phyloP scores from a whole-genome alignment of 2,888 invertebrate species.

The Prenolepis imparis region DNA sequence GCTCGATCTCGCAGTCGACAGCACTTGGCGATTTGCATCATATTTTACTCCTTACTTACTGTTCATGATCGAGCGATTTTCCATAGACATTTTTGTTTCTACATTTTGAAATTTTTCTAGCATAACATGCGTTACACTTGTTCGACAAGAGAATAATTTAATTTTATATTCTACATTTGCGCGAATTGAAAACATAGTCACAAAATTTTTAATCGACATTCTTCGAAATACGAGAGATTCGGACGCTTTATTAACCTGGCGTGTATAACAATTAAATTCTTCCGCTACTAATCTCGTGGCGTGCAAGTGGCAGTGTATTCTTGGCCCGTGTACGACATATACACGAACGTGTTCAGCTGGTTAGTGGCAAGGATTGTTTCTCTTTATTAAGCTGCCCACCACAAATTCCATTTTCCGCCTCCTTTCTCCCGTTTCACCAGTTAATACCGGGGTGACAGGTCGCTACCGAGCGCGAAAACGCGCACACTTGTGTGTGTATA shows the following conservation, averaged over 20 bases:
- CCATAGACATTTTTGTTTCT: slow-evolving; percentile 13
- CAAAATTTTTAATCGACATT: neutral
- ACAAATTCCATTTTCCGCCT: slow-evolving; percentile 62
- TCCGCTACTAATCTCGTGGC: slow-evolving; percentile 1
- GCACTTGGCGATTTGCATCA: slow-evolving; percentile 25
- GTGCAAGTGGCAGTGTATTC: slow-evolving; percentile 40
- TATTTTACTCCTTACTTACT: slow-evolving; percentile 20
- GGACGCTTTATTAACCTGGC: neutral
- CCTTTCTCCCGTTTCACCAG: slow-evolving; percentile 47
- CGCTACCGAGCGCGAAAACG: slow-evolving; percentile 54
- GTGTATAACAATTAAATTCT: slow-evolving; percentile 20
- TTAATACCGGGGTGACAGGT: slow-evolving; percentile 53
- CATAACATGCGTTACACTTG: neutral
- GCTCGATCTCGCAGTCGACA: slow-evolving; percentile 59
- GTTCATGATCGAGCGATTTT: slow-evolving; percentile 26
- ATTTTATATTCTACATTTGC: neutral
- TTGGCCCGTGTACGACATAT: slow-evolving; percentile 1
- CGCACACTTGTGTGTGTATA: slow-evolving; percentile 56
- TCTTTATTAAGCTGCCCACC: slow-evolving; percentile 71
- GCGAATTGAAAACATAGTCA: neutral
- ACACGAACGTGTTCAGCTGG: slow-evolving; percentile 34
- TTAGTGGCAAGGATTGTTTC: slow-evolving; percentile 57
- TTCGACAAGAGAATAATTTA: neutral
- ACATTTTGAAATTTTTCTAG: neutral
- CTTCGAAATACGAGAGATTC: neutral